Evolutionary conservation across 1,140 invertebrate species (phyloP).

Genomic region (Tyrophagus putrescentiae): DNA sequence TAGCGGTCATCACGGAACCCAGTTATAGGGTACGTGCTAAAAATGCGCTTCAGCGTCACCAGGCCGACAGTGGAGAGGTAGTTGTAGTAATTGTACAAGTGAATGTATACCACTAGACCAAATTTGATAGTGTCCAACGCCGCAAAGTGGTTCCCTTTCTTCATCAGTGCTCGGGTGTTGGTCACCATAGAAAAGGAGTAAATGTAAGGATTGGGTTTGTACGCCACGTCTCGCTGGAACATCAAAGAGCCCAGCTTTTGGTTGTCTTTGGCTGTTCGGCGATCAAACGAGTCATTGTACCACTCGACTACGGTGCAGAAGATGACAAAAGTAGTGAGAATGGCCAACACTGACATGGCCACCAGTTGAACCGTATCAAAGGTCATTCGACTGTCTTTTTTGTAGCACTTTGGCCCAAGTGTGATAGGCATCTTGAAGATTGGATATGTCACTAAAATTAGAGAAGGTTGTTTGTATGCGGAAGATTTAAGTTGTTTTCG

Average conservation of each 20-base stretch:
- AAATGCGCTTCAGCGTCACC: conserved; percentile 15
- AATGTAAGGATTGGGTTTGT: not conserved
- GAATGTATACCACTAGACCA: conserved; percentile 1
- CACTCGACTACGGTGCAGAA: conserved; percentile 9
- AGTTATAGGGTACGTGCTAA: conserved; percentile 8
- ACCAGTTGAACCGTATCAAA: not conserved
- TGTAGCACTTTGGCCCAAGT: conserved; percentile 9
- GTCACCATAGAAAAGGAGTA: conserved; percentile 17
- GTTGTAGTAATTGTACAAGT: conserved; percentile 16
- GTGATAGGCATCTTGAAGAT: conserved; percentile 9
- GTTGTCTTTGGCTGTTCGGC: conserved; percentile 4
- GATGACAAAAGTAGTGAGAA: not conserved
- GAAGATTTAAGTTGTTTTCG: not conserved
- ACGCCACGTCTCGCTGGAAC: conserved; percentile 5
- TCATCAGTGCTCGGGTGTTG: conserved; percentile 3
- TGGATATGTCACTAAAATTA: conserved; percentile 12
- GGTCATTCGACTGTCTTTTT: not conserved
- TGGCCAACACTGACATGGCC: not conserved
- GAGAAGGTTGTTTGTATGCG: not conserved
- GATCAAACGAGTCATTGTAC: conserved; percentile 3
- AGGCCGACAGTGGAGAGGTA: conserved; percentile 1
- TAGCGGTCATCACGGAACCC: conserved; percentile 4
- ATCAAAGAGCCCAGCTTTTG: not conserved
- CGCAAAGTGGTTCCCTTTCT: not conserved
- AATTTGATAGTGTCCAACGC: conserved; percentile 16